A percentile compares a stretch with the other conserved stretches of the same genome.
Evolutionary conservation across 35 echinoderm and acorn worm genomes (phyloP).

Genomic region (Acanthaster planci): DNA sequence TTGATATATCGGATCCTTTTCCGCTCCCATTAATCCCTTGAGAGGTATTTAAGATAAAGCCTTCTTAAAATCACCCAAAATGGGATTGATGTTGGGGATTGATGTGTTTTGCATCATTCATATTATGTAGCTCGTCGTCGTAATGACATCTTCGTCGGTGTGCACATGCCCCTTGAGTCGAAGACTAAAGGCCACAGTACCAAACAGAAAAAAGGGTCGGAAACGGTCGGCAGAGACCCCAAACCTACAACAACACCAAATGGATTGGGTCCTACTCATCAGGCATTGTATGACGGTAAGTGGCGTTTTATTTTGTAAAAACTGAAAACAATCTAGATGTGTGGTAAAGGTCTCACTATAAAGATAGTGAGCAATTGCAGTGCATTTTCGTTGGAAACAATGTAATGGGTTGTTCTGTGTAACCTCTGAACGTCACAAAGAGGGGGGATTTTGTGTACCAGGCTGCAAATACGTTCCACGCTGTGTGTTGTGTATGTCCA

Average conservation of each 20-base stretch:
- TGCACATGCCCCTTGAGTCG: not conserved
- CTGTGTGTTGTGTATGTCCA: too few relatives aligned
- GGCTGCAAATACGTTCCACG: too few relatives aligned
- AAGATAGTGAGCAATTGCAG: too few relatives aligned
- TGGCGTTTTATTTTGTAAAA: too few relatives aligned
- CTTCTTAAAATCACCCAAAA: not conserved
- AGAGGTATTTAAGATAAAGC: not conserved
- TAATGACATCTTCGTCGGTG: conserved; percentile 12
- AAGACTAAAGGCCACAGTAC: not conserved
- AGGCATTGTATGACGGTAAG: not conserved
- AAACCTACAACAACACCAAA: not conserved
- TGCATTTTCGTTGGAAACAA: too few relatives aligned
- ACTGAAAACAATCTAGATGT: too few relatives aligned
- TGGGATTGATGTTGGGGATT: not conserved
- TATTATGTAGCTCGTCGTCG: not conserved
- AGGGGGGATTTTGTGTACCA: too few relatives aligned
- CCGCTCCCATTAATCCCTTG: not conserved
- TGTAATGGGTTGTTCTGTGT: too few relatives aligned
- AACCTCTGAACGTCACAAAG: too few relatives aligned
- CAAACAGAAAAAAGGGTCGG: not conserved
- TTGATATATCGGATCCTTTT: too few relatives aligned
- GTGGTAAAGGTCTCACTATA: too few relatives aligned
- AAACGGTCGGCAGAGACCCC: not conserved
- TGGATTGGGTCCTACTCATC: not conserved
- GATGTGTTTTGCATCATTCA: not conserved